Evolutionary conservation across 2,113 vertebrate species (phyloP).

Genomic region (Aegithalos caudatus): DNA sequence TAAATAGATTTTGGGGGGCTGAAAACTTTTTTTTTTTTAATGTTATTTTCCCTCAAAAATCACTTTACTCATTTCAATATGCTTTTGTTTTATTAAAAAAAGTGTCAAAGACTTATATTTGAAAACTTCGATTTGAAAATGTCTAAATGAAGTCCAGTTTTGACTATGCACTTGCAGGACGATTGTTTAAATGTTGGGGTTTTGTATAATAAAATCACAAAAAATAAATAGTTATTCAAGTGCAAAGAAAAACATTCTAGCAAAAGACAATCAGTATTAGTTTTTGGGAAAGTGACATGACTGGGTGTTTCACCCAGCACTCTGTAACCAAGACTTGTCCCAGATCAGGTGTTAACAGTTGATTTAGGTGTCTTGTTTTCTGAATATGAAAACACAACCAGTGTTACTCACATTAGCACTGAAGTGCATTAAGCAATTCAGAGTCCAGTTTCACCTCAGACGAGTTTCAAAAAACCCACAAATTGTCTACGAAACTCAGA

Average conservation of each 20-base stretch:
- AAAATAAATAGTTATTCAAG: neutral
- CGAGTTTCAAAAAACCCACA: neutral
- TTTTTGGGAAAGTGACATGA: neutral
- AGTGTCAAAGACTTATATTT: neutral
- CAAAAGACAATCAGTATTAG: fast-evolving
- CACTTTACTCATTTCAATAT: neutral
- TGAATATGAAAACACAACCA: neutral
- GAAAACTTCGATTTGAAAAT: neutral
- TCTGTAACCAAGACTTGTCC: neutral
- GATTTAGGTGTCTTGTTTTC: neutral
- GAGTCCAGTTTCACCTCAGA: neutral
- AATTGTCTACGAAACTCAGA: neutral
- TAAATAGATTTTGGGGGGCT: fast-evolving
- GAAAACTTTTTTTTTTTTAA: neutral
- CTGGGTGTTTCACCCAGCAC: neutral
- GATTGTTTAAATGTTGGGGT: neutral
- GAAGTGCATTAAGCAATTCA: neutral
- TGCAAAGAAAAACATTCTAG: neutral
- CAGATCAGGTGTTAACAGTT: neutral
- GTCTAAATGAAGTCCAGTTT: neutral
- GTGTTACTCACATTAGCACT: neutral
- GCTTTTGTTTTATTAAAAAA: neutral
- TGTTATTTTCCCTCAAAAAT: neutral
- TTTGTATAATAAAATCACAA: neutral
- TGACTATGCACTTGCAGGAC: neutral